These are phyloP conservation scores for Botrylloides violaceus DNA, from an alignment of 23 tunicate genomes.

Conservation along the genomic window DNA sequence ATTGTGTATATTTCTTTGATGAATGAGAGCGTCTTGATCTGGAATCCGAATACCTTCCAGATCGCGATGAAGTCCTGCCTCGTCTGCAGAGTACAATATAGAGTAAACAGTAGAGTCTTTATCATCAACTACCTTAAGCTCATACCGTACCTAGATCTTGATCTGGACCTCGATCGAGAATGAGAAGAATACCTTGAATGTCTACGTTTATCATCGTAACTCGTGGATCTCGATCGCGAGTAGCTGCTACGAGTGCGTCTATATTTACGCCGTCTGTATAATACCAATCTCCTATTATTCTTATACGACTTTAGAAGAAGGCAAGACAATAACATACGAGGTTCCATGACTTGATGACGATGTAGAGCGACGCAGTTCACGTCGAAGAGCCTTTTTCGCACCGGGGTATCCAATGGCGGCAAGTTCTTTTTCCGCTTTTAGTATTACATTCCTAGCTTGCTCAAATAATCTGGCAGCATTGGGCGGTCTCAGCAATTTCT, in stretches of 20 bases:
- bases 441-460: constrained; percentile 14
- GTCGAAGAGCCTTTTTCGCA: neutral
- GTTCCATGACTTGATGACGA: constrained; percentile 2
- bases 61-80: neutral
- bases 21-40: neutral
- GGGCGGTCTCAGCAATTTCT: neutral
- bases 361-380: neutral
- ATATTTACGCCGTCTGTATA: neutral
- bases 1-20: neutral
- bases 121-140: neutral
- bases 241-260: constrained; percentile 2
- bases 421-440: constrained; percentile 24
- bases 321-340: constrained; percentile 8
- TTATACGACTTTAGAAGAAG: too few relatives aligned
- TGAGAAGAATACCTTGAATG: neutral
- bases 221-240: constrained; percentile 1
- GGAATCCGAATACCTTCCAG: neutral
- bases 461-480: constrained; percentile 10
- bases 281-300: too few relatives aligned
- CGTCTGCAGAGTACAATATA: neutral
- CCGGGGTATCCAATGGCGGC: constrained; percentile 15
- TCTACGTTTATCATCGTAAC: neutral
- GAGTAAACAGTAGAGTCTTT: neutral
- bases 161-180: constrained; percentile 5
- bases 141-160: too few relatives aligned